Conservation (phyloP, 2,888 invertebrate species). For the Leucoma salicis region DNA sequence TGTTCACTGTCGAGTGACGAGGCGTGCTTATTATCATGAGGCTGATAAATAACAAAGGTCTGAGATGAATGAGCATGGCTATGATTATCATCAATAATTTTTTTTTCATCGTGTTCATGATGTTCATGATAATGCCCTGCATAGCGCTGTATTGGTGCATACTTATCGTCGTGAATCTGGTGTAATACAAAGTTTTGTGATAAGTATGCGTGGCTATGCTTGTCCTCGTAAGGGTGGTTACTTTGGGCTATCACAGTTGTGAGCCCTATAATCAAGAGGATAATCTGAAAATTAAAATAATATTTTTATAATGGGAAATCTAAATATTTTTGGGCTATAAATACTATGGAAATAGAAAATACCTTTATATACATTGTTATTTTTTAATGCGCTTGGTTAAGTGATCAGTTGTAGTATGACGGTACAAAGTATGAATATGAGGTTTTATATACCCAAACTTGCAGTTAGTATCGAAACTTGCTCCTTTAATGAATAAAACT, state of each 20-base stretch:
- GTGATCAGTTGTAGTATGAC: not conserved
- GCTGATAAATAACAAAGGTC: no score
- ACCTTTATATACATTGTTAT: not conserved
- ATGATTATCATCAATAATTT: no score
- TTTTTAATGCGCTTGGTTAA: not conserved
- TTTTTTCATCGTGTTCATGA: not conserved
- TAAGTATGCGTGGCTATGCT: not conserved
- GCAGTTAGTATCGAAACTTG: no score
- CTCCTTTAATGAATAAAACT: no score
- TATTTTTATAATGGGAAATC: no score
- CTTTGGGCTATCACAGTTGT: not conserved
- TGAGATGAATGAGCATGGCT: no score
- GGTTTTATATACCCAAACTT: not conserved
- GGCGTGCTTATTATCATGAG: no score
- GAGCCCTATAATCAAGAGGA: not conserved
- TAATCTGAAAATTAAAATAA: not conserved
- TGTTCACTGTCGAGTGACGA: not conserved
- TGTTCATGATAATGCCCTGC: not conserved
- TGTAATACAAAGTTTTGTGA: conserved; percentile 5
- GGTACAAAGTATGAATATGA: not conserved
- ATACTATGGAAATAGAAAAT: no score
- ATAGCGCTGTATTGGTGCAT: not conserved
- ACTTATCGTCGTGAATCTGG: not conserved
- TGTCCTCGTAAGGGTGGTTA: not conserved
- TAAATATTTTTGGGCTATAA: no score